Percentiles rank a stretch among this genome's conserved stretches.
Evolutionary conservation across 2,113 vertebrate genomes (phyloP).

Genomic region (Centropus unirufus): DNA sequence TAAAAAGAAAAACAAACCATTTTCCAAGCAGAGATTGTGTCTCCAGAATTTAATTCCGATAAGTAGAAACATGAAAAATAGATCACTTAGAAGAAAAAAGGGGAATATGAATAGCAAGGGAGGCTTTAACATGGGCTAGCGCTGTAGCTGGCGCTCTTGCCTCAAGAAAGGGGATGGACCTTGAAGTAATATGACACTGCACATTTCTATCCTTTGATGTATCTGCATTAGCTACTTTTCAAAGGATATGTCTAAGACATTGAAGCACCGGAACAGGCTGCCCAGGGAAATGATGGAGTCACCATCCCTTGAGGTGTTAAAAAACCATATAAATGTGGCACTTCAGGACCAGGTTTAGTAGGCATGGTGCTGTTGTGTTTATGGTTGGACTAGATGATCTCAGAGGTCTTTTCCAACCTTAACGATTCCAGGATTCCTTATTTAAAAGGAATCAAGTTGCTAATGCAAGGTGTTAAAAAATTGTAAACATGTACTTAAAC

Average conservation of each 20-base stretch:
- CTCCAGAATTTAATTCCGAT: not conserved
- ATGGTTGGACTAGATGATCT: no score
- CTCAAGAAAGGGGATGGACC: not conserved
- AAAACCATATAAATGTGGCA: no score
- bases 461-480: not conserved
- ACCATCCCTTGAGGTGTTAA: no score
- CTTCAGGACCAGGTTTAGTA: no score
- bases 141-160: not conserved
- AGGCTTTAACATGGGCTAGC: not conserved
- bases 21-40: not conserved
- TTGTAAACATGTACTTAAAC: not conserved
- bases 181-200: not conserved
- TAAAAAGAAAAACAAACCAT: conserved; percentile 22
- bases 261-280: no score
- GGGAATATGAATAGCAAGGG: not conserved
- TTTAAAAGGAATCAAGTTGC: not conserved
- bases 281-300: no score
- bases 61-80: not conserved
- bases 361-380: no score
- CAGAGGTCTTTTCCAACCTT: no score
- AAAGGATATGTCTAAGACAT: not conserved
- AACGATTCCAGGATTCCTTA: not conserved
- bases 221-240: not conserved
- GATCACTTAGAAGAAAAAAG: not conserved
- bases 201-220: not conserved